These are phyloP conservation scores for Coptodon rendalli DNA, from an alignment of 2,113 vertebrate species.

Conservation along the genomic window DNA sequence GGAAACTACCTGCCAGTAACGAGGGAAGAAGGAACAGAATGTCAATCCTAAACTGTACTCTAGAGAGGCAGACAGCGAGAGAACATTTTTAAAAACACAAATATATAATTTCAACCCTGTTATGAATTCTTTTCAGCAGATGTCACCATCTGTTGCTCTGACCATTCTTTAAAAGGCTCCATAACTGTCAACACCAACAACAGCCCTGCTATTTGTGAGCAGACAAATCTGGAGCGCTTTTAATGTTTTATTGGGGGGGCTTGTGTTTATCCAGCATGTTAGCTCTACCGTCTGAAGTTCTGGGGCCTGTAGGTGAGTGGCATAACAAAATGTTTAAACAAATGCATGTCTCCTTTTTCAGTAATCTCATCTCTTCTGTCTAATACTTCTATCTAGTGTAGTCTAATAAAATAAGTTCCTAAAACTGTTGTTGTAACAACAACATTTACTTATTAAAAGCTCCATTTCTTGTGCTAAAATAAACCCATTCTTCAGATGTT, in stretches of 20 bases:
- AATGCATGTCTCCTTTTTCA: background rate
- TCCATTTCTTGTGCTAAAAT: background rate
- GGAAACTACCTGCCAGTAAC: constrained; percentile 1
- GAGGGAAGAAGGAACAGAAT: background rate
- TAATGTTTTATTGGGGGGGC: background rate
- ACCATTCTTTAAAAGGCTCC: background rate
- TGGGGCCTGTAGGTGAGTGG: background rate
- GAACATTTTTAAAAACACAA: background rate
- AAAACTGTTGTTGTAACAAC: background rate
- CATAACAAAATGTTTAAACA: background rate
- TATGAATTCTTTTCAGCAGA: background rate
- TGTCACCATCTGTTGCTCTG: background rate
- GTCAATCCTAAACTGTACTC: background rate
- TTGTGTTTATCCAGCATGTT: background rate
- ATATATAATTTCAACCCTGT: background rate
- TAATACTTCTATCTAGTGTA: background rate
- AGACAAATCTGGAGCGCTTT: background rate
- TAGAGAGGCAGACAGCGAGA: background rate
- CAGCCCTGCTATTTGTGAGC: background rate
- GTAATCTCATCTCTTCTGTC: background rate
- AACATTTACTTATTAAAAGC: background rate
- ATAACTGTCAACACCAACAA: background rate
- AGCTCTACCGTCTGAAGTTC: background rate
- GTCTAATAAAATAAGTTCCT: background rate
- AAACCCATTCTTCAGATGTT: background rate